These are phyloP conservation scores for Drosophila colorata DNA, from an alignment of 2,888 invertebrate genomes.

Conservation along the genomic window DNA sequence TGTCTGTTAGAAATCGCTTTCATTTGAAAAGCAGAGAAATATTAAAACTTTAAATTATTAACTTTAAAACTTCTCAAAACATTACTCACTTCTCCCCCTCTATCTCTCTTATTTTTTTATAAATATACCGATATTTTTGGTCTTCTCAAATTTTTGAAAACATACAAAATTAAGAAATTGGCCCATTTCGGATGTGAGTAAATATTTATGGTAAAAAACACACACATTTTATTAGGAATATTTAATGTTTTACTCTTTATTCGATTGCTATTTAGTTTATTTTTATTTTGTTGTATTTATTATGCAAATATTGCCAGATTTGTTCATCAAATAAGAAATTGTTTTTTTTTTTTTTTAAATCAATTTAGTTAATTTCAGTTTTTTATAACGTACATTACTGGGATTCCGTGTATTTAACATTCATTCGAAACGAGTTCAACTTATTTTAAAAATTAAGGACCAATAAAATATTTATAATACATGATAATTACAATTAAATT, in stretches of 20 bases:
- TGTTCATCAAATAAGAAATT: slow-evolving; percentile 46
- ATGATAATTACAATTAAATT: slow-evolving; percentile 65
- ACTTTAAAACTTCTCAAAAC: too few relatives aligned
- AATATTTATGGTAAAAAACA: neutral
- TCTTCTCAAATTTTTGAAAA: neutral
- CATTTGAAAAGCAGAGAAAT: neutral
- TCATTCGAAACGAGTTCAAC: slow-evolving; percentile 53
- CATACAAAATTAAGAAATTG: neutral
- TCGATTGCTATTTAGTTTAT: slow-evolving; percentile 57
- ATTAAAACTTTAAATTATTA: neutral
- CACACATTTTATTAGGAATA: slow-evolving; percentile 19
- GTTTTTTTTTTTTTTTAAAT: slow-evolving; percentile 29
- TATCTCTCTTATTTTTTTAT: too few relatives aligned
- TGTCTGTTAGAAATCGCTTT: neutral
- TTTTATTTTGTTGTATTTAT: slow-evolving; percentile 41
- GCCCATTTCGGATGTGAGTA: neutral
- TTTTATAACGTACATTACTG: slow-evolving; percentile 56
- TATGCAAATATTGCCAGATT: slow-evolving; percentile 76
- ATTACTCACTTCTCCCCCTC: too few relatives aligned
- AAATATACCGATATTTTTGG: neutral
- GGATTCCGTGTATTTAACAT: slow-evolving; percentile 40
- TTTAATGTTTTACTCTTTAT: slow-evolving; percentile 54
- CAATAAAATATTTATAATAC: slow-evolving; percentile 60
- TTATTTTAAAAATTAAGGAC: slow-evolving; percentile 38
- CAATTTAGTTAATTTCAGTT: slow-evolving; percentile 48